Evolutionary conservation across 2,888 invertebrate genomes (phyloP), one percentile per base, ranked within the genome.

Genomic region (Automeris io): DNA sequence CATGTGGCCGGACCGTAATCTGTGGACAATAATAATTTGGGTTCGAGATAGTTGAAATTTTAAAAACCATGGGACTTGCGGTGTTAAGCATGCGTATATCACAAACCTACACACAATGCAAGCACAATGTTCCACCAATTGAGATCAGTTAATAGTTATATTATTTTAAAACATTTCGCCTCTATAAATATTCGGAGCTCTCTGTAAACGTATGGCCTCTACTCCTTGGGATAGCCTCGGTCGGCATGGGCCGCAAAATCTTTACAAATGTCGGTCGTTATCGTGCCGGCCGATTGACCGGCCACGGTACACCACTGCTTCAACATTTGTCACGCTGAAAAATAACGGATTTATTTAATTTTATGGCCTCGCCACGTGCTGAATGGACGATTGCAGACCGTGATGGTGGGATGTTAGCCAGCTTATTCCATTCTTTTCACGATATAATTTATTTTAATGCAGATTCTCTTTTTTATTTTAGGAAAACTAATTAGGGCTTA

Each of bases 311-410:
- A 48, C 49, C 38, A 49, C 55, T 61, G 57, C 54, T 70, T 70
- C 63, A 59, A 59, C 70, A 75, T 78, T 74, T 71, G 80, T 80
- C 80, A 80, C 79, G 70, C 76, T 86, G 85, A 86, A 86, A 86
- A 86, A 86, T 86, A 79, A 82, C 81, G 82, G 83, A 80, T 83
- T 86, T 85, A 83, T 82, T 85, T 81, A 85, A 85, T 83, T 83
- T 86, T 83, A 86, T 83, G 80, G 77, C 72, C 72, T 47, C 57
- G 75, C 81, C 74, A 75, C 83, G 85, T 81, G 82, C 80, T 78
- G 85, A 82, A 83, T 85, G 77, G 76, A 56, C 76, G 82, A 82
- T 85, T 80, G 81, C 29, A n/a, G 70, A 57, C 61, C 51, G 59
- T 48, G 43, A 45, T 47, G 57, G 57, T 54, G 52, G 46, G 54